Base-by-base conservation (phyloP, 1,140 invertebrate species). In the Bombus balteatus region DNA sequence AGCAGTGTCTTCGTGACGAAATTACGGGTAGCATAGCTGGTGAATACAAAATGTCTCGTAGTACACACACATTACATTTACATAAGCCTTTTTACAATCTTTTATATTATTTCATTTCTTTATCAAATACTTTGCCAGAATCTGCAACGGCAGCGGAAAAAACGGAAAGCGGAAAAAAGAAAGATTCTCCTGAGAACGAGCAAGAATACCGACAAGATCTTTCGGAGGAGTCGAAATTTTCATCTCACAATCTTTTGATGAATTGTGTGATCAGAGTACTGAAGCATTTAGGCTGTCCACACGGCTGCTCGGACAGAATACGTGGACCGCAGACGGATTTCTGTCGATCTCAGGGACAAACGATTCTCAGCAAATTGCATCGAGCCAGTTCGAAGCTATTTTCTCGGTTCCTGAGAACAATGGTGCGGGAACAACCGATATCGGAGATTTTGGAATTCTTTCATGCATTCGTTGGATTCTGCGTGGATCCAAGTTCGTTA, bases 391-490 rank as follows among this genome's bases (percentile, higher is more conserved):
- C 96, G 0, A 96, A 96, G 75, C 96, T 97, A 82, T 98, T 98
- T 90, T 98, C 98, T 57, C 96, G 96, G 66, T 99, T 98, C 87
- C 95, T 99, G 28, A 96, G 97, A 83, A 96, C 97, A 70, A 97
- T 98, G 95, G 97, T 99, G 0, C 97, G 96, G 73, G 96, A 96
- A 9, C 97, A 97, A 53, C 96, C 97, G 0, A 95, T 99, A 37
- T 95, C 97, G 5, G 98, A 99, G 77, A 96, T 99, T 22, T 94
- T 99, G 6, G 99, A 99, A 91, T 98, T 99, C 92, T 97, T 99
- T 71, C 99, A 99, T 94, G 97, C 98, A 10, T 98, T 99, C 91
- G 96, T 99, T 65, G 98, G 98, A 32, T 99, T 99, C 94, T 99
- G 99, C 95, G 96, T 98, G 73, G 99, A 99, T 94, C 98, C 98